Percentiles rank a stretch among this genome's conserved stretches.
phyloP scores from a whole-genome alignment of 2,797 vertebrate genomes.

The Lepilemur ruficaudatus region DNA sequence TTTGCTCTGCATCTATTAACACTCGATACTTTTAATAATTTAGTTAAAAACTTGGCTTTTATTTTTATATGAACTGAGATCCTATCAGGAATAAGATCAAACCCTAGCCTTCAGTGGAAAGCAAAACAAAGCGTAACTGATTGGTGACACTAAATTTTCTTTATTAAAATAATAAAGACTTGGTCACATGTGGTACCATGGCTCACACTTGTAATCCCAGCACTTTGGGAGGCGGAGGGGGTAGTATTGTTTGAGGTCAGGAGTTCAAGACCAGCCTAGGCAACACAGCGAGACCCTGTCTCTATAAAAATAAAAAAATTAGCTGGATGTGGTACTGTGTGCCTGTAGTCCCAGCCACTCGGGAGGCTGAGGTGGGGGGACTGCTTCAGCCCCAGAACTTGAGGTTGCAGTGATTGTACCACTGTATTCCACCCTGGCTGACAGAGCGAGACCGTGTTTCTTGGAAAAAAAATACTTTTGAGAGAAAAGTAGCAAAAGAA shows the following conservation, averaged over 20 bases:
- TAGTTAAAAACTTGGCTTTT: background rate
- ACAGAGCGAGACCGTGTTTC: background rate
- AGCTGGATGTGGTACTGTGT: background rate
- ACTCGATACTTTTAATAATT: background rate
- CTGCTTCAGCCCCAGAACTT: background rate
- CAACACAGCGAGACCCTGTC: background rate
- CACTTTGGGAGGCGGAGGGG: background rate
- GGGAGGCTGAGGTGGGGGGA: background rate
- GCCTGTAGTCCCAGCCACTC: background rate
- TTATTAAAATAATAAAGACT: background rate
- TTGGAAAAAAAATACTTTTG: background rate
- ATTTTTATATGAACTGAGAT: background rate
- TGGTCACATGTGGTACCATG: background rate
- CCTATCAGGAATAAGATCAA: background rate
- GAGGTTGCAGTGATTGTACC: background rate
- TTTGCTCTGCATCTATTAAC: background rate
- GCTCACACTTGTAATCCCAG: background rate
- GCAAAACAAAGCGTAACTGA: background rate
- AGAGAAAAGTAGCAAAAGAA: background rate
- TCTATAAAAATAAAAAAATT: background rate
- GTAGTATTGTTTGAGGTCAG: background rate
- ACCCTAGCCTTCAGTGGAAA: slow-evolving; percentile 2
- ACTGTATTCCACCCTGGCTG: too few species aligned
- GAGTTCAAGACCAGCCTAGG: background rate
- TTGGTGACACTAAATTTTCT: background rate